Base-by-base conservation (phyloP, 2,113 vertebrate genomes). In the Oncorhynchus clarkii region DNA sequence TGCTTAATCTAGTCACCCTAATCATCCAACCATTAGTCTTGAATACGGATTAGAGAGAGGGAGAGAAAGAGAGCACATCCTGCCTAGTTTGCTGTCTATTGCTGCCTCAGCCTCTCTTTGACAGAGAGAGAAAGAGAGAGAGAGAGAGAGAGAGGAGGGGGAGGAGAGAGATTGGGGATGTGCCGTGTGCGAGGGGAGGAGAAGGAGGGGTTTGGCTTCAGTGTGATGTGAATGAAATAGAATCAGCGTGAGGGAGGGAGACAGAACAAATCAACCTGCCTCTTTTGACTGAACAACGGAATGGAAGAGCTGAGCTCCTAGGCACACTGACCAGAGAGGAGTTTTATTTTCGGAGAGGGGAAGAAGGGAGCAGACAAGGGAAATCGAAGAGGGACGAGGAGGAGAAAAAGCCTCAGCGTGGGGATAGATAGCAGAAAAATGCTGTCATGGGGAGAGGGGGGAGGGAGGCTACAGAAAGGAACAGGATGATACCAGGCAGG, bases 191-290 rank as follows among this genome's bases (percentile, higher is more conserved):
- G 68, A 49, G 68, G 68, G 77, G 77, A 83, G 85, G 84, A 70
- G 86, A 86, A 82, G 82, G 88, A 85, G 89, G 90, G 90, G 92
- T 92, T 80, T 82, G 92, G 91, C 88, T 90, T 87, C 87, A 83
- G 82, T 87, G 85, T 86, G 89, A 93, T 92, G 91, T 93, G 92
- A 93, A 93, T 93, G 92, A 90, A 91, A 89, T 89, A 86, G 87
- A 92, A 86, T 84, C 89, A 86, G 89, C 74, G 84, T 78, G 85
- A 81, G 73, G 54, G 59, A 74, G 74, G 72, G 78, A 81, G 84
- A 84, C 86, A 54, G 88, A 86, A 84, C 91, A 91, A 87, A 92
- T 91, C 90, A 92, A 92, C 92, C 91, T 94, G 92, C 89, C 89
- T 91, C 88, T 87, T 84, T 73, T 88, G 88, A 91, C 92, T 90